These are phyloP conservation scores for Meloidogyne hapla DNA, from an alignment of 1,140 invertebrate species.

Conservation along the genomic window DNA sequence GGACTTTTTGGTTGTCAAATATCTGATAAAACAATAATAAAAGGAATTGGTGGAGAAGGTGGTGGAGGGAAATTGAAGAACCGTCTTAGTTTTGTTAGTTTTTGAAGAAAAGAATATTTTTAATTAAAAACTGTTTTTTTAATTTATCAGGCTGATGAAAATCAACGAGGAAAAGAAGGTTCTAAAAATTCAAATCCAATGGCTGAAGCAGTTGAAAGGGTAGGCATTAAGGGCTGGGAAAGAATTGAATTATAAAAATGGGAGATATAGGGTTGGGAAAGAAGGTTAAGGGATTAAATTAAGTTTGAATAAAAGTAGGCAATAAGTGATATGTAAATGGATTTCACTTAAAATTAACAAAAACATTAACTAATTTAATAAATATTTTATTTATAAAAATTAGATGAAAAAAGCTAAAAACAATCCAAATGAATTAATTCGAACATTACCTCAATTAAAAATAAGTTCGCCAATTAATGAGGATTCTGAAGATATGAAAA, in stretches of 20 bases:
- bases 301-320: no score
- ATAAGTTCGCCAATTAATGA: not conserved
- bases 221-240: not conserved
- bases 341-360: no score
- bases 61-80: not conserved
- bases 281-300: no score
- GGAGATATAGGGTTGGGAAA: no score
- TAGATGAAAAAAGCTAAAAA: not conserved
- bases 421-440: not conserved
- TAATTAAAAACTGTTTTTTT: no score
- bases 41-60: not conserved
- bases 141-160: not conserved
- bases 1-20: slow-evolving; percentile 15
- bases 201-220: not conserved
- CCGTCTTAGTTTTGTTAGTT: not conserved
- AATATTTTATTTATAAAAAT: not conserved
- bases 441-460: not conserved
- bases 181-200: not conserved
- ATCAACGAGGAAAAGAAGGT: not conserved
- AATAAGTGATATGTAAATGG: no score
- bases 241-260: no score
- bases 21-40: not conserved
- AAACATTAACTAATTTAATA: no score
- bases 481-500: not conserved
- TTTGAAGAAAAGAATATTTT: not conserved